Percentiles rank a stretch among this genome's conserved stretches.
These are phyloP conservation scores for Cephalotes varians DNA, from an alignment of 2,888 invertebrate species.

Conservation along the genomic window DNA sequence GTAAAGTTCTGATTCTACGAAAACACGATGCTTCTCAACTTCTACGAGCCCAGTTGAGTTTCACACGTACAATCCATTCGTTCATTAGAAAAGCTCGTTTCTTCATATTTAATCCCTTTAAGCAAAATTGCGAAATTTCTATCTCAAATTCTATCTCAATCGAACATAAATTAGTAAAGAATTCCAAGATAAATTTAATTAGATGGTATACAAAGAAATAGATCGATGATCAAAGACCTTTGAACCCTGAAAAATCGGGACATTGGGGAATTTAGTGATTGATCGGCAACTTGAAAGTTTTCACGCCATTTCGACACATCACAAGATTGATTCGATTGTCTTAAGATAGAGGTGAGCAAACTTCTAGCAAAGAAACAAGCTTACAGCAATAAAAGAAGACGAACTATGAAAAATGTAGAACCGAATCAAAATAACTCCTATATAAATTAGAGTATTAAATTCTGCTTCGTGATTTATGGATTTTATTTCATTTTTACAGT, in stretches of 20 bases:
- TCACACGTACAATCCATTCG: background rate
- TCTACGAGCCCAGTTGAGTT: background rate
- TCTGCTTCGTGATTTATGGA: background rate
- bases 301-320: conserved; percentile 33
- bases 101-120: conserved; percentile 1
- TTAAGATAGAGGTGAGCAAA: background rate
- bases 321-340: conserved; percentile 35
- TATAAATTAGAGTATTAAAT: background rate
- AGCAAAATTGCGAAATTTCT: background rate
- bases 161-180: conserved; percentile 35
- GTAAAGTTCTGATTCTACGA: background rate
- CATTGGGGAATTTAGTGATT: background rate
- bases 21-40: background rate
- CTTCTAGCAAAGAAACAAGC: background rate
- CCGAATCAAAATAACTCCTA: background rate
- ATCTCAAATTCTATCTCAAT: background rate
- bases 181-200: conserved; percentile 42
- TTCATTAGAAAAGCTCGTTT: background rate
- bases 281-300: conserved; percentile 18
- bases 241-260: conserved; percentile 8
- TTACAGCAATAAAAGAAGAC: background rate
- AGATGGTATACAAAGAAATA: background rate
- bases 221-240: background rate
- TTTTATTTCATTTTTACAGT: background rate
- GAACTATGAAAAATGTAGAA: background rate